Evolutionary conservation across 2,113 vertebrate species (phyloP).

Genomic region (Petrocephalus zakoni): DNA sequence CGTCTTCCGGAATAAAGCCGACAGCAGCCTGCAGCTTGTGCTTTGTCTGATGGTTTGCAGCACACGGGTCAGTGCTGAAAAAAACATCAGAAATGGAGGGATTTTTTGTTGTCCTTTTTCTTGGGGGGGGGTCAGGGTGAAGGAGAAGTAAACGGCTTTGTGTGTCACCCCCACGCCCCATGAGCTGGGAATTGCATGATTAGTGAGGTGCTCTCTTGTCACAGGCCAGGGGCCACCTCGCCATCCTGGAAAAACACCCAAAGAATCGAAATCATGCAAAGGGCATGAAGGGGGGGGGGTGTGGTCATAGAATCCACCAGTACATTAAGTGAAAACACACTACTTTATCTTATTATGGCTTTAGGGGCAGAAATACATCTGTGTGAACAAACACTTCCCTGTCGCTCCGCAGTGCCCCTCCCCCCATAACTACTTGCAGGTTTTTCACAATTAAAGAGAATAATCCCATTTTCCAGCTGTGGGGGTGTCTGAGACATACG

Average conservation of each 20-base stretch:
- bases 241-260: not conserved
- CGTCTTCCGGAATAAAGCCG: not conserved
- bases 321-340: not conserved
- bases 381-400: not conserved
- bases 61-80: not conserved
- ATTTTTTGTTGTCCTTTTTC: not conserved
- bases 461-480: slow-evolving; percentile 50
- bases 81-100: not conserved
- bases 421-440: slow-evolving; percentile 29
- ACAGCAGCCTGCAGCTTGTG: not conserved
- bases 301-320: slow-evolving; percentile 9
- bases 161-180: not conserved
- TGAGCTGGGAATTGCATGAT: not conserved
- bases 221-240: not conserved
- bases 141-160: not conserved
- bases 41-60: not conserved
- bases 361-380: not conserved
- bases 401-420: slow-evolving; percentile 5
- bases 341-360: not conserved
- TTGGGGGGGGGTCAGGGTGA: not conserved
- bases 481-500: slow-evolving; percentile 35
- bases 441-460: slow-evolving; percentile 43
- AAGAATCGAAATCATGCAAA: slow-evolving; percentile 28
- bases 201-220: not conserved
- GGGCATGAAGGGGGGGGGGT: slow-evolving; percentile 31